Evolutionary conservation across 2,888 invertebrate species (phyloP), one percentile per base, ranked within the genome.

Genomic region (Timandra comae): DNA sequence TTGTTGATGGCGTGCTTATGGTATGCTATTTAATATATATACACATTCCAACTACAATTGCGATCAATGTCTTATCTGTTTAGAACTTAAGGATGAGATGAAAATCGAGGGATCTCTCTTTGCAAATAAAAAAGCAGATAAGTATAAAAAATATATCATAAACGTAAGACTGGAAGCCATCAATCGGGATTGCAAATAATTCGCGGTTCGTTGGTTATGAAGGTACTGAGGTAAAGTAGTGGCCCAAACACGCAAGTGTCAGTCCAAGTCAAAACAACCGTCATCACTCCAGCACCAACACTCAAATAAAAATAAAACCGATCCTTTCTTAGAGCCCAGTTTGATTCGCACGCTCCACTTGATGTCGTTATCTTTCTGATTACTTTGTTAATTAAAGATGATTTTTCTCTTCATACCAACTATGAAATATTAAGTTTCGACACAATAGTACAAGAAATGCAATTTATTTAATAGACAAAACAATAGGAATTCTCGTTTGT

Each of bases 181-280:
- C 26, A 33, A 33, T 31, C 38, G 45, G 43, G 42, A 42, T 38
- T 49, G 51, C 34, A 38, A 47, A 46, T 52, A 57, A 57, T 49
- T 56, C 50, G 36, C 42, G 64, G 46, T 60, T 43, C 48, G 46
- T 33, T 62, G 53, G 37, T 23, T 41, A 7, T 7, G 36, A 43
- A 25, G 36, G 29, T 37, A 50, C 33, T 25, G 34, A 40, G 43
- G 34, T n/a, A 37, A 43, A 41, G 35, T 37, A 21, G 36, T 27
- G 39, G 47, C 48, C 51, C 42, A 41, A 59, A 63, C 72, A 69
- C 71, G 70, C 70, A 68, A 76, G 66, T 72, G 81, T 79, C 82
- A 68, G 64, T 63, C 53, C 61, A 62, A 74, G 81, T 84, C 81
- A 81, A 63, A 82, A 84, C 81, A 84, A 76, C 78, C 79, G 72